Conservation (phyloP, 2,113 vertebrate species). For the Apus apus region DNA sequence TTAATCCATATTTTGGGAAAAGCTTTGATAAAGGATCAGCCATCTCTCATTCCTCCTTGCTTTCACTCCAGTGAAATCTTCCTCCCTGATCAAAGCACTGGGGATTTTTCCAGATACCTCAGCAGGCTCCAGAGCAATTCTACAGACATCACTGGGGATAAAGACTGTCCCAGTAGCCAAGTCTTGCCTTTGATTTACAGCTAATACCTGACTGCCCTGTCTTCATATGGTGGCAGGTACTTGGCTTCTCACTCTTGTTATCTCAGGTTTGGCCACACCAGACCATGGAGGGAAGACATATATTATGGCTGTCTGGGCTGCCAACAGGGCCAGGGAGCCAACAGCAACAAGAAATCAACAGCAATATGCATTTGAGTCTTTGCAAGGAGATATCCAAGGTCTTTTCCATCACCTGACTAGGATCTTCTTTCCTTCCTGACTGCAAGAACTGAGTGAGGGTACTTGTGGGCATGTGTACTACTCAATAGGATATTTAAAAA, state of each 20-base stretch:
- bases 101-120: slow-evolving; percentile 7
- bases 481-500: neutral
- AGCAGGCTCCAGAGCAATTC: slow-evolving; percentile 23
- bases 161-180: slow-evolving; percentile 21
- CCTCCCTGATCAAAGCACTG: neutral
- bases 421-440: neutral
- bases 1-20: slow-evolving; percentile 28
- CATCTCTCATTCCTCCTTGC: neutral
- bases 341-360: slow-evolving; percentile 36
- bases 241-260: slow-evolving; percentile 41
- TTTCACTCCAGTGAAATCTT: neutral
- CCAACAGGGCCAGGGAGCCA: slow-evolving; percentile 27
- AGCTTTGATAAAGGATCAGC: neutral
- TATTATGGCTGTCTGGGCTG: neutral
- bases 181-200: slow-evolving; percentile 45
- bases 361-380: neutral
- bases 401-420: neutral
- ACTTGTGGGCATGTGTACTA: neutral
- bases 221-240: slow-evolving; percentile 30
- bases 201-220: slow-evolving; percentile 33
- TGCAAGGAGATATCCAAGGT: slow-evolving; percentile 29
- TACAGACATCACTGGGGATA: neutral
- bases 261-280: slow-evolving; percentile 21
- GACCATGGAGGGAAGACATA: neutral
- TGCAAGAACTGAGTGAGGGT: neutral